These are phyloP conservation scores for Presbytis comata DNA, from an alignment of 2,797 vertebrate species.

Conservation along the genomic window DNA sequence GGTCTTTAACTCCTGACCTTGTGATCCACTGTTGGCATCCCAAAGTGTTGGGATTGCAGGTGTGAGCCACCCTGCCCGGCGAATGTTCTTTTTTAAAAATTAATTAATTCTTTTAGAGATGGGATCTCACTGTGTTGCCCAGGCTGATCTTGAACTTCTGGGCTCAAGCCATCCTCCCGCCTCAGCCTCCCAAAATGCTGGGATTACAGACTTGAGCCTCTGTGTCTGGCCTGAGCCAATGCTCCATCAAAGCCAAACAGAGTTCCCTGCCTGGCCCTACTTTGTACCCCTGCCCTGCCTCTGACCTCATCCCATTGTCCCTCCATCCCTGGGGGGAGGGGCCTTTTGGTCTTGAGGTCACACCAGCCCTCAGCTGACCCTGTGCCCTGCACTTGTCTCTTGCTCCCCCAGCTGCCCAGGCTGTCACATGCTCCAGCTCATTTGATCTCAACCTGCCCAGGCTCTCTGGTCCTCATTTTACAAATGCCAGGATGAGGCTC, in stretches of 20 bases:
- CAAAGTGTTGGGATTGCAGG: neutral
- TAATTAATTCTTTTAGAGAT: neutral
- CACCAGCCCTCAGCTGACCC: neutral
- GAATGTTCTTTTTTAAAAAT: neutral
- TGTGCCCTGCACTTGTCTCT: neutral
- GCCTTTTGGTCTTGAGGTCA: neutral
- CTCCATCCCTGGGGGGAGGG: neutral
- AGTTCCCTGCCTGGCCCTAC: neutral
- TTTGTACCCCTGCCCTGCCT: neutral
- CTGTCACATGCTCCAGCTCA: constrained; percentile 10
- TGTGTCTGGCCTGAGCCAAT: neutral
- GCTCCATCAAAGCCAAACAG: neutral
- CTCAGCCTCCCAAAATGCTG: neutral
- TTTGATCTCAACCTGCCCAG: neutral
- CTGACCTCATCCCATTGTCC: neutral
- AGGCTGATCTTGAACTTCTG: neutral
- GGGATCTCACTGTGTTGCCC: neutral
- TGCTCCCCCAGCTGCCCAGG: neutral
- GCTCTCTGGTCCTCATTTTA: neutral
- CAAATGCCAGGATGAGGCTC: neutral
- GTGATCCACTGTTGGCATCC: neutral
- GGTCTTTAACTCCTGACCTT: neutral
- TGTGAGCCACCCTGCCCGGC: neutral
- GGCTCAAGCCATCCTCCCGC: neutral
- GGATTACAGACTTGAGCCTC: neutral